Base-by-base conservation (phyloP, 2,113 vertebrate species). In the Centrocercus urophasianus region DNA sequence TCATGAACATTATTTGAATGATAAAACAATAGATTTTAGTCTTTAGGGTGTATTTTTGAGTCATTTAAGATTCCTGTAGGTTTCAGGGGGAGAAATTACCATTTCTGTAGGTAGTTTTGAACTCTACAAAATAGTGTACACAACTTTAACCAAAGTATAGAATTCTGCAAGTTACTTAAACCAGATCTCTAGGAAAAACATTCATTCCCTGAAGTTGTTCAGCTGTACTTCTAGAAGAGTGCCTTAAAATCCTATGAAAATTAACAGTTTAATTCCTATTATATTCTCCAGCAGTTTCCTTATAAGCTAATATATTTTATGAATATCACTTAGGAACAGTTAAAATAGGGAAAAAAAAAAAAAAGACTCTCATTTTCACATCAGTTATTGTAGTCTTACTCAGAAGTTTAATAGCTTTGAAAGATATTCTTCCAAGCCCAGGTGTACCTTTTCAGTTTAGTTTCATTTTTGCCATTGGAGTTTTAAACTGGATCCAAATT, bases 281-380 rank as follows among this genome's bases (percentile, higher is more conserved):
- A 91, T 78, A 84, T 79, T 97, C 83, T 75, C 86, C 80, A 82
- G 59, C 70, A 90, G 80, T 79, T 95, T 88, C 83, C 77, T 93
- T 93, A 93, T 81, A 95, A 95, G 90, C 90, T 90, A 94, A 91
- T 97, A 95, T 95, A 93, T 86, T 95, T 96, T 96, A 94, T 90
- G 93, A 94, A 38, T 86, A 95, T 84, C 96, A 95, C 88, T 95
- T 95, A 95, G 96, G 88, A 96, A 93, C 95, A 96, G 96, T 96
- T 95, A 95, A 95, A 93, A 92, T 60, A 63, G 25, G 74, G 7
- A 36, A 36, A 36, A 36, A 36, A 36, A 36, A 69, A 92, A 95
- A 89, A 83, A 61, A 87, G 59, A 82, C 70, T 79, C 70, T 95
- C 56, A 90, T 95, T 97, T 95, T 97, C 90, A 78, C 90, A 84